A percentile compares a stretch with the other conserved stretches of the same genome.
phyloP scores from a whole-genome alignment of 1,140 invertebrate genomes.

The Tetramorium simillimum region DNA sequence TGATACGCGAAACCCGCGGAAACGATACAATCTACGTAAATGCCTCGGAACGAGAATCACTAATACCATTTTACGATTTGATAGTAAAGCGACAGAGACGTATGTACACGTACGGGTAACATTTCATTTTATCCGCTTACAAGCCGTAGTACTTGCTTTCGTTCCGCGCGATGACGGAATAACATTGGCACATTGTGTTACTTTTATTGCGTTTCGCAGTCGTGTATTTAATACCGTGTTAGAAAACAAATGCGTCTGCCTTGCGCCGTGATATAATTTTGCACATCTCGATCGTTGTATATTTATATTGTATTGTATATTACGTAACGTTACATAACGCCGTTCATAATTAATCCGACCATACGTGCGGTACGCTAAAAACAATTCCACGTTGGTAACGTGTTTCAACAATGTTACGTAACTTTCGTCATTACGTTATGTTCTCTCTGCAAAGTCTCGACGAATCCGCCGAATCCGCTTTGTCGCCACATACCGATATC shows the following conservation, averaged over 20 bases:
- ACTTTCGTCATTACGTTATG: not conserved
- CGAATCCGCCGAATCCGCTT: not conserved
- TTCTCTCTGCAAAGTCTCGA: not conserved
- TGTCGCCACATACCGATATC: not conserved
- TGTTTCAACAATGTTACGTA: not conserved
- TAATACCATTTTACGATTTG: conserved; percentile 20
- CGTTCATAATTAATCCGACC: not conserved
- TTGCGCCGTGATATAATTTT: not conserved
- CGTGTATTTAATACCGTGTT: not conserved
- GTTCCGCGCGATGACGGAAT: not conserved
- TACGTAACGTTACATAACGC: not conserved
- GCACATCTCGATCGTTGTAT: not conserved
- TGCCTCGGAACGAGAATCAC: not conserved
- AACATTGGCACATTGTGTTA: not conserved
- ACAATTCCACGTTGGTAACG: not conserved
- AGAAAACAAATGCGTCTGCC: not conserved
- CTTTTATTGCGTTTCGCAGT: not conserved
- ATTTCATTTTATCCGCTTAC: conserved; percentile 9
- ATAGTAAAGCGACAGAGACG: not conserved
- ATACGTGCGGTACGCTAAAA: not conserved
- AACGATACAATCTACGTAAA: not conserved
- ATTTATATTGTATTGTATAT: not conserved
- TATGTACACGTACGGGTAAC: not conserved
- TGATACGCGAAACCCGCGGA: not conserved
- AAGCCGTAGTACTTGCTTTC: not conserved